Evolutionary conservation across 1,140 invertebrate species (phyloP).

Genomic region (Eumaeus atala): DNA sequence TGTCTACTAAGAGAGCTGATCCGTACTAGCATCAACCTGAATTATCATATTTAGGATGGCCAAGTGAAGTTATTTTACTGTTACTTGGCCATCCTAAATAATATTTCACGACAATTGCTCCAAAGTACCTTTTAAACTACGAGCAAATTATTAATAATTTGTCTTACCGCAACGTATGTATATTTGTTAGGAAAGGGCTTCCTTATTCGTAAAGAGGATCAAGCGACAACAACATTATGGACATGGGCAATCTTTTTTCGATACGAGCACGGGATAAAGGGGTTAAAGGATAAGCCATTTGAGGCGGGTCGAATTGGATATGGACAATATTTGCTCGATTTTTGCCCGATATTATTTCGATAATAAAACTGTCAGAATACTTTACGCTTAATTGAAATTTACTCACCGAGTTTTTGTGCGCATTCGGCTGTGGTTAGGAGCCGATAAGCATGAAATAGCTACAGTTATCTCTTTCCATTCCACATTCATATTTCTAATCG

Average conservation of each 20-base stretch:
- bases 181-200: neutral
- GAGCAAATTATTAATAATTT: too few species aligned
- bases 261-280: constrained; percentile 63
- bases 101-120: too few species aligned
- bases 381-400: constrained; percentile 58
- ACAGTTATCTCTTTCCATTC: constrained; percentile 1
- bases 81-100: too few species aligned
- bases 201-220: constrained; percentile 37
- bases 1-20: too few species aligned
- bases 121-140: too few species aligned
- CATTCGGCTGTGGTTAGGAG: neutral
- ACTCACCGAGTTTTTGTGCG: constrained; percentile 14
- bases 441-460: constrained; percentile 5
- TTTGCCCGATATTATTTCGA: constrained; percentile 56
- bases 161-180: too few species aligned
- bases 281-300: constrained; percentile 65
- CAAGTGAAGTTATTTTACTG: too few species aligned
- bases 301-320: constrained; percentile 67
- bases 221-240: constrained; percentile 51
- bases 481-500: neutral
- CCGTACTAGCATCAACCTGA: too few species aligned
- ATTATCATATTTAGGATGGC: too few species aligned
- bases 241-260: constrained; percentile 61
- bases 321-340: constrained; percentile 63
- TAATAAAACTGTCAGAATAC: constrained; percentile 66